Conservation (phyloP, 2,113 vertebrate genomes). For the Plotosus lineatus region DNA sequence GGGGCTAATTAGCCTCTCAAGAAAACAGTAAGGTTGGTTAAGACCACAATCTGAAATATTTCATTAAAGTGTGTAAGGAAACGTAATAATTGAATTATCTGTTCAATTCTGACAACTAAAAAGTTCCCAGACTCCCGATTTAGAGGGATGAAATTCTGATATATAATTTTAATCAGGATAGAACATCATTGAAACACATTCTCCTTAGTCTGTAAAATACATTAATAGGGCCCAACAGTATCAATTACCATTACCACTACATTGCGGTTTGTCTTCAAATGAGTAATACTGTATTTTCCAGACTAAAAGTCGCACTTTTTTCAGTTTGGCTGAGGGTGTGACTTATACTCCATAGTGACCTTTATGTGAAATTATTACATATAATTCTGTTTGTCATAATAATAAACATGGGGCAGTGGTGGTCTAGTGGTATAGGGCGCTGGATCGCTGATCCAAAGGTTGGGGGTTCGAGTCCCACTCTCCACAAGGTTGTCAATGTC, state of each 20-base stretch:
- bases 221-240: constrained; percentile 11
- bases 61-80: background rate
- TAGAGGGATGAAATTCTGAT: constrained; percentile 28
- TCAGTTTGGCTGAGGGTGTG: too few species aligned
- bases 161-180: constrained; percentile 3
- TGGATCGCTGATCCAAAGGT: too few species aligned
- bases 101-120: background rate
- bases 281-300: too few species aligned
- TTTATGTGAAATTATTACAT: too few species aligned
- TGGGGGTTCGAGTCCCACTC: too few species aligned
- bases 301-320: too few species aligned
- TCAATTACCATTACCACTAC: background rate
- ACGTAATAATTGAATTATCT: background rate
- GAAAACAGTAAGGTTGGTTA: background rate
- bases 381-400: too few species aligned
- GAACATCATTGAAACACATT: background rate
- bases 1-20: background rate
- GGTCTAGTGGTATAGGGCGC: too few species aligned
- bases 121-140: background rate
- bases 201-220: background rate
- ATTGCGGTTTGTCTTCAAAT: too few species aligned
- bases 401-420: too few species aligned
- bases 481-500: too few species aligned
- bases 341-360: too few species aligned
- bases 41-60: background rate